These are phyloP conservation scores for Tachyglossus aculeatus DNA, from an alignment of 2,797 vertebrate genomes.

Conservation along the genomic window DNA sequence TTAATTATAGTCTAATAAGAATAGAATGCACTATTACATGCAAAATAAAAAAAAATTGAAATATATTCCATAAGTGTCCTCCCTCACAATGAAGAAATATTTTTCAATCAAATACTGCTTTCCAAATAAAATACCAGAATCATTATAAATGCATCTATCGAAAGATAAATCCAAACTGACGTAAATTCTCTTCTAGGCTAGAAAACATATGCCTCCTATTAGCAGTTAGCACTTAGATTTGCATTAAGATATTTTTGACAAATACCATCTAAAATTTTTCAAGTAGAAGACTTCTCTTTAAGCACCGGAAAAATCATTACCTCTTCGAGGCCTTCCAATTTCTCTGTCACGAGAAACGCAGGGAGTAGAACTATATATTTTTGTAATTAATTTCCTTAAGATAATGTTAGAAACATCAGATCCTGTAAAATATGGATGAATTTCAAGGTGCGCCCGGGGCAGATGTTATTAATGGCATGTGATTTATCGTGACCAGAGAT, in stretches of 20 bases:
- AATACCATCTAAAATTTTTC: conserved; percentile 32
- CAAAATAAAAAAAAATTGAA: conserved; percentile 1
- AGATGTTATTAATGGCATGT: conserved; percentile 73
- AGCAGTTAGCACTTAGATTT: conserved; percentile 33
- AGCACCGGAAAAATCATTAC: conserved; percentile 41
- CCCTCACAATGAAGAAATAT: too few species aligned
- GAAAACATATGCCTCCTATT: conserved; percentile 2
- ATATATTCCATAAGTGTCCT: too few species aligned
- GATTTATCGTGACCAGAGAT: conserved; percentile 72
- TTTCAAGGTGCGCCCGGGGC: conserved; percentile 72
- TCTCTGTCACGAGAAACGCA: conserved; percentile 41
- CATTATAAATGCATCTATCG: background rate
- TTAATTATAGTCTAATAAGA: too few species aligned
- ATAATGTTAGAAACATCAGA: conserved; percentile 76
- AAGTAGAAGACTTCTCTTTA: conserved; percentile 30
- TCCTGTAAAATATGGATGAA: conserved; percentile 79
- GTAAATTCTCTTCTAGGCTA: conserved; percentile 6
- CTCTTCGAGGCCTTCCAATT: conserved; percentile 55
- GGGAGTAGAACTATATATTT: conserved; percentile 68
- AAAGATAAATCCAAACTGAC: background rate
- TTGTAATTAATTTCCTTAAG: conserved; percentile 79
- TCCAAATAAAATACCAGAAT: background rate
- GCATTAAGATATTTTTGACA: conserved; percentile 26
- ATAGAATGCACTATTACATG: too few species aligned
- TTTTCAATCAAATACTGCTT: too few species aligned